Conservation (phyloP, 2,888 invertebrate species). For the Mesoligia furuncula region DNA sequence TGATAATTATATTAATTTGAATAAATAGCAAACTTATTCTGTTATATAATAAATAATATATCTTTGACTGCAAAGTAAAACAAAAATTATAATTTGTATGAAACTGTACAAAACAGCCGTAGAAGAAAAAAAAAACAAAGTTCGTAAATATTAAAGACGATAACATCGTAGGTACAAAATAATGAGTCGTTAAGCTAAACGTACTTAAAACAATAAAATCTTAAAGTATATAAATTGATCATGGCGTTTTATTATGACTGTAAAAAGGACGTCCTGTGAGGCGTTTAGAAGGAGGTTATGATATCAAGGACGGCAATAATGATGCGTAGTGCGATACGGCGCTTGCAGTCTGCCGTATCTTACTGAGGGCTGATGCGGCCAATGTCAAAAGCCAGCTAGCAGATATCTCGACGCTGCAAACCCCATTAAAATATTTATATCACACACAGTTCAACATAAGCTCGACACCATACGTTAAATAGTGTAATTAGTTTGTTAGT, state of each 20-base stretch:
- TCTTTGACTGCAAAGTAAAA: constrained; percentile 81
- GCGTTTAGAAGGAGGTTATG: constrained; percentile 71
- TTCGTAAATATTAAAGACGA: constrained; percentile 77
- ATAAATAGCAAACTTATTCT: constrained; percentile 82
- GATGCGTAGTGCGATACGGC: constrained; percentile 86
- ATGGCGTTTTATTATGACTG: constrained; percentile 88
- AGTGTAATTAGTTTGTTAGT: constrained; percentile 85
- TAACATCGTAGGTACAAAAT: constrained; percentile 87
- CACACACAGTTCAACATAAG: constrained; percentile 83
- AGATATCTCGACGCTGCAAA: constrained; percentile 91
- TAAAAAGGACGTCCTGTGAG: constrained; percentile 77
- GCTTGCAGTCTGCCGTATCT: constrained; percentile 87
- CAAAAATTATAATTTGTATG: constrained; percentile 85
- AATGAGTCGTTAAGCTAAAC: constrained; percentile 83
- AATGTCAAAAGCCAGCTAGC: constrained; percentile 91
- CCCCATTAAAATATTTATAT: constrained; percentile 88
- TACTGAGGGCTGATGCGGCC: constrained; percentile 87
- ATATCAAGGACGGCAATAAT: constrained; percentile 87
- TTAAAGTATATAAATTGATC: constrained; percentile 87
- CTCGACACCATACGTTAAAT: constrained; percentile 81
- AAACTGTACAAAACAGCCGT: constrained; percentile 86
- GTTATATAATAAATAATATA: constrained; percentile 82
- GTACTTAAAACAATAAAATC: constrained; percentile 84
- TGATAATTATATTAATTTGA: constrained; percentile 80
- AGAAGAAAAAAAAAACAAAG: constrained; percentile 74